Conservation (phyloP, 35 echinoderm and acorn worm genomes). For the Hemicentrotus pulcherrimus region DNA sequence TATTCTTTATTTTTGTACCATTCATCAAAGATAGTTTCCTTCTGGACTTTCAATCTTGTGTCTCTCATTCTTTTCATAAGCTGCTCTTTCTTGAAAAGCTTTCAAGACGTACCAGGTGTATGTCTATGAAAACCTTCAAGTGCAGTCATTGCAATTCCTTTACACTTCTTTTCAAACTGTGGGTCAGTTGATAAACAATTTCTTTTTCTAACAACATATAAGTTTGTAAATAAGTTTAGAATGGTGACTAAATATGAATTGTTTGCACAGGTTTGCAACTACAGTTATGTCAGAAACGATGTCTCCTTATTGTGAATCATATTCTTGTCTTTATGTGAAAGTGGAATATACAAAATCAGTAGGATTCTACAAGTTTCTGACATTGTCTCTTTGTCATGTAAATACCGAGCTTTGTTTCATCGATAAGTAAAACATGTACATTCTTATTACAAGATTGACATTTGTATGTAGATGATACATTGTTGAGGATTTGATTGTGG, state of each 20-base stretch:
- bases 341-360: neutral
- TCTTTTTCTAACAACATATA: neutral
- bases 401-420: neutral
- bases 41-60: neutral
- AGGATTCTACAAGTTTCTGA: neutral
- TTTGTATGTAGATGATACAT: neutral
- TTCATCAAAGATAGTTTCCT: neutral
- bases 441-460: neutral
- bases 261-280: neutral
- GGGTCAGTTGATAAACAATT: neutral
- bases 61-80: neutral
- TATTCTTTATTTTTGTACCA: neutral
- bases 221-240: neutral
- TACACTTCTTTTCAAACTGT: neutral
- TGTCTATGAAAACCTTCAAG: neutral
- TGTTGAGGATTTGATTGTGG: neutral
- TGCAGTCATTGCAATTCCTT: neutral
- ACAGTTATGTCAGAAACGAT: neutral
- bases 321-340: neutral
- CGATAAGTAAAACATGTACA: neutral
- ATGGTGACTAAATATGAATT: neutral
- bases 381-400: neutral
- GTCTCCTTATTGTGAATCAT: neutral
- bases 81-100: neutral
- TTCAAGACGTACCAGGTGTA: neutral